These are phyloP conservation scores for Crenichthys baileyi DNA, from an alignment of 2,797 vertebrate genomes.

Conservation along the genomic window DNA sequence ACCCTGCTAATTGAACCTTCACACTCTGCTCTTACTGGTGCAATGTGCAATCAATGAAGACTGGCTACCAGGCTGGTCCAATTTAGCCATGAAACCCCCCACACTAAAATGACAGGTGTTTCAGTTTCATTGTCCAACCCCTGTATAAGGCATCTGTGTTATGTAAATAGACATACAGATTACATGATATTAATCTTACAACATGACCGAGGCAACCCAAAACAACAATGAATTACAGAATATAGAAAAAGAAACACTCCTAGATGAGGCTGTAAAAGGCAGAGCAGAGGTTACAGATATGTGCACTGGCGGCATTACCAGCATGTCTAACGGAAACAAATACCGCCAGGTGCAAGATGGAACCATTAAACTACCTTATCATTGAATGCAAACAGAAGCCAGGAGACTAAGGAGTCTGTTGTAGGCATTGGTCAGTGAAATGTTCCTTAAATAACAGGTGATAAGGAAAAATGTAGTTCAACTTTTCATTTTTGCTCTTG, in stretches of 20 bases:
- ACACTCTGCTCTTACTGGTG: too few relatives aligned
- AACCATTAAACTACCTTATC: constrained; percentile 23
- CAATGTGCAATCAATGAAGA: too few relatives aligned
- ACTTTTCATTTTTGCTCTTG: neutral
- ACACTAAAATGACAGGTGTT: too few relatives aligned
- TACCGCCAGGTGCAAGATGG: constrained; percentile 21
- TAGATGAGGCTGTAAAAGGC: neutral
- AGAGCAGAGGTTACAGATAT: neutral
- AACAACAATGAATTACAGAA: neutral
- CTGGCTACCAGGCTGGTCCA: too few relatives aligned
- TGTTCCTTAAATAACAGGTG: neutral
- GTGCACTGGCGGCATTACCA: neutral
- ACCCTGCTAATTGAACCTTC: too few relatives aligned
- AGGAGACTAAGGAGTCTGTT: constrained; percentile 17
- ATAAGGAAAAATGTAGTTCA: neutral
- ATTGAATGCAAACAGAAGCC: constrained; percentile 46
- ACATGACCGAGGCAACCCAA: neutral
- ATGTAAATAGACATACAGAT: neutral
- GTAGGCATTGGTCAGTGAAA: constrained; percentile 10
- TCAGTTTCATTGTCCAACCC: too few relatives aligned
- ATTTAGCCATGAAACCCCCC: too few relatives aligned
- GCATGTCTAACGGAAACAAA: constrained; percentile 35
- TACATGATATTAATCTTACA: constrained; percentile 7
- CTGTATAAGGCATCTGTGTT: too few relatives aligned
- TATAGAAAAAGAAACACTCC: neutral